Base-by-base conservation (phyloP, 2,797 vertebrate genomes). In the Poeciliopsis infans region DNA sequence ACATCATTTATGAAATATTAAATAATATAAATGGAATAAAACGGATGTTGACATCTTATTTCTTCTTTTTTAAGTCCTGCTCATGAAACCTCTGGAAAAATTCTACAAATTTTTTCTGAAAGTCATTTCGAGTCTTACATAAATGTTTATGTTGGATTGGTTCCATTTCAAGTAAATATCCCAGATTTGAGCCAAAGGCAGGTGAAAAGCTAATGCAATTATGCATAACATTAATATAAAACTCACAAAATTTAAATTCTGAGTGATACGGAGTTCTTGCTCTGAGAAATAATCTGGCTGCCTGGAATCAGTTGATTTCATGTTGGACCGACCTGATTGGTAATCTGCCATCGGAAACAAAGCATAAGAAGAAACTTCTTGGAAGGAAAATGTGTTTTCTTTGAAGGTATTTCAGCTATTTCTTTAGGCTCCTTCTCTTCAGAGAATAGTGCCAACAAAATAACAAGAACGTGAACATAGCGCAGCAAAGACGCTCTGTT, bases 1-100 rank as follows among this genome's bases (percentile, higher is more conserved):
- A 80, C 86, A 85, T 84, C 72, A 92, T 92, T 88, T 86, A 92
- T 85, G 66, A 88, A 88, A 88, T 51, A 86, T 81, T 81, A 84
- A 90, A 88, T 90, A 86, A 92, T 87, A 80, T 81, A 91, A 87
- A 71, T 82, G 55, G 64, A 57, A 86, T 83, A 47, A 87, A 89
- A 90, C 80, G 18, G 84, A 87, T 82, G 77, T 76, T 84, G 59
- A 81, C 87, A 59, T 5, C 11, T 41, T 61, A 76, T 72, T 70
- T 73, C 33, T n/a, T 49, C 41, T 78, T 77, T 71, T 76, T 73
- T 4, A 69, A 15, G 76, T 57, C 78, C 71, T 78, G 71, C 41
- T 12, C 31, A 6, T 51, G 75, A 77, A 75, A 75, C n/a, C 51
- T 83, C 64, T 64, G 64, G 36, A 82, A 53, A 85, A 77, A 74